phyloP scores from a whole-genome alignment of 2,113 vertebrate species.

The Mobula hypostoma region DNA sequence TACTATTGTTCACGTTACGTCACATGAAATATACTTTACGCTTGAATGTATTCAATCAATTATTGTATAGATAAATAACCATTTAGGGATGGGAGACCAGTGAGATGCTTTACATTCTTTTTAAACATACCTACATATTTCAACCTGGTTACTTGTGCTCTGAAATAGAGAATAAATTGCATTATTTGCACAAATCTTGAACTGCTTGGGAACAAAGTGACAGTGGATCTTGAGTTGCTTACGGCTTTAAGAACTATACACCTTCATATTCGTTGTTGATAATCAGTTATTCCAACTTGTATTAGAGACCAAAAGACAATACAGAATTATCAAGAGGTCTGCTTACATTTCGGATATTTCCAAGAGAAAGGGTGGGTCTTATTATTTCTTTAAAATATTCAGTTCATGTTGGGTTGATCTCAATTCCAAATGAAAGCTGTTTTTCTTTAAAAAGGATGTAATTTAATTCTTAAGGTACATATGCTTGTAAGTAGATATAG shows the following conservation, averaged over 20 bases:
- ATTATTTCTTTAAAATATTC: background rate
- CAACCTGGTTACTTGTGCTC: slow-evolving; percentile 17
- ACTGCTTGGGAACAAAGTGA: slow-evolving; percentile 36
- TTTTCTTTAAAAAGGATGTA: slow-evolving; percentile 26
- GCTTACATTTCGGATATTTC: background rate
- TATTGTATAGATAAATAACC: background rate
- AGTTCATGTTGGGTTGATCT: slow-evolving; percentile 12
- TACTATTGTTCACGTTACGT: background rate
- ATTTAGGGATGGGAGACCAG: background rate
- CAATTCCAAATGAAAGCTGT: slow-evolving; percentile 21
- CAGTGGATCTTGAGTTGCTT: slow-evolving; percentile 30
- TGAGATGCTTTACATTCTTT: background rate
- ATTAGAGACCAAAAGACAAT: slow-evolving; percentile 10
- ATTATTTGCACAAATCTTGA: slow-evolving; percentile 33
- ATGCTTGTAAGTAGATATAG: slow-evolving; percentile 14
- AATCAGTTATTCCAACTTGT: slow-evolving; percentile 16
- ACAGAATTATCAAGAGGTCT: background rate
- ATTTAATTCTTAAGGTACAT: slow-evolving; percentile 37
- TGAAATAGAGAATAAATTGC: slow-evolving; percentile 34
- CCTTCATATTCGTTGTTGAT: slow-evolving; percentile 27
- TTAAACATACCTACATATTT: background rate
- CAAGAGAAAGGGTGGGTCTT: background rate
- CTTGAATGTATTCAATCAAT: slow-evolving; percentile 19
- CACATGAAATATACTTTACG: background rate
- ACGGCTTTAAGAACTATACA: slow-evolving; percentile 18